A percentile compares a stretch with the other conserved stretches of the same genome.
Evolutionary conservation across 2,888 invertebrate genomes (phyloP).

Genomic region (Nipponacmea schrenckii): DNA sequence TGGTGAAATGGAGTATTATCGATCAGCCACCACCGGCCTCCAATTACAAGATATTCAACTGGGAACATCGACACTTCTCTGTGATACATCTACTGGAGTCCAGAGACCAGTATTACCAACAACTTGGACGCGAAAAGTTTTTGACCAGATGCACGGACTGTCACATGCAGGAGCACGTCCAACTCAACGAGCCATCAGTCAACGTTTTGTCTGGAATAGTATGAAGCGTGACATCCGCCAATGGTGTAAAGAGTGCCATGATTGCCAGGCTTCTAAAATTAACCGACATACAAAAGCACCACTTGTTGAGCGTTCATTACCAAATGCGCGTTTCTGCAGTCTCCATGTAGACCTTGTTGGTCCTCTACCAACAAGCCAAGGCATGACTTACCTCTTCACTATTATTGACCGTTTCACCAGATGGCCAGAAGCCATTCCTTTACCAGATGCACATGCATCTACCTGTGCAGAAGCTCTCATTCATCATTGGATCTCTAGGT

Average conservation of each 20-base stretch:
- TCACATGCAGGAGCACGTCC: conserved; percentile 17
- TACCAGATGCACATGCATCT: conserved; percentile 17
- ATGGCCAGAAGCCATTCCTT: conserved; percentile 16
- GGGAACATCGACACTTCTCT: no score
- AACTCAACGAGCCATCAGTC: no score
- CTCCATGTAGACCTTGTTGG: conserved; percentile 20
- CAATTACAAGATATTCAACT: no score
- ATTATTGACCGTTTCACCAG: conserved; percentile 19
- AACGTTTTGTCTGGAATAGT: conserved; percentile 21
- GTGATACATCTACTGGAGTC: no score
- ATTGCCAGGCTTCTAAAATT: no score
- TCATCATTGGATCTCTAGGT: conserved; percentile 18
- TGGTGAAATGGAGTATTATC: conserved; percentile 18
- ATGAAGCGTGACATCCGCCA: conserved; percentile 23
- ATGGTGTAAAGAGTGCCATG: conserved; percentile 18
- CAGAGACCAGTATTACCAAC: no score
- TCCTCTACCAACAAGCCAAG: conserved; percentile 14
- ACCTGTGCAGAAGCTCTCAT: conserved; percentile 16
- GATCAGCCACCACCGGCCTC: conserved; percentile 13
- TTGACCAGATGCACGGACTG: conserved; percentile 18
- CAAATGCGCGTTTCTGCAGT: conserved; percentile 13
- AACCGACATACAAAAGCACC: no score
- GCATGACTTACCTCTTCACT: conserved; percentile 17
- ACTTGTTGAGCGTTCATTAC: not conserved
- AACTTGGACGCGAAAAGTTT: no score